Percentiles rank a stretch among this genome's conserved stretches.
Evolutionary conservation across 2,113 vertebrate genomes (phyloP).

Genomic region (Bujurquina vittata): DNA sequence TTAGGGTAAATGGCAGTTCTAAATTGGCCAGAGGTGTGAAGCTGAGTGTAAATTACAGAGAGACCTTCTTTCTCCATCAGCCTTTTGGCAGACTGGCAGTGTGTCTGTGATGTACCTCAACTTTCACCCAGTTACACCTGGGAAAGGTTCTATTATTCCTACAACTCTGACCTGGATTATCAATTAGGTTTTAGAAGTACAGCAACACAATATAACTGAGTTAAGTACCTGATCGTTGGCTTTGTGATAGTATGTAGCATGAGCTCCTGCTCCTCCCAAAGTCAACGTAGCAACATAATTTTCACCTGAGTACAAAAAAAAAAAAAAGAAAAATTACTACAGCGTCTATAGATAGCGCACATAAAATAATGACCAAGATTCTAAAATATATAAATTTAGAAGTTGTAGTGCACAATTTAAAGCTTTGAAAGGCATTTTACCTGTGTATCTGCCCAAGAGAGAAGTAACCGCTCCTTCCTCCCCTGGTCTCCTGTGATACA

Average conservation of each 20-base stretch:
- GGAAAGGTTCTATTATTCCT: no score
- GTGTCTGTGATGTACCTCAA: no score
- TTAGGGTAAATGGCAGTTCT: no score
- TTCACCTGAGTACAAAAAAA: slow-evolving; percentile 73
- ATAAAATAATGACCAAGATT: not conserved
- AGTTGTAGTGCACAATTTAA: not conserved
- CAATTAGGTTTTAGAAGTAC: not conserved
- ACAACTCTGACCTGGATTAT: no score
- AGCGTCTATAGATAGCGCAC: not conserved
- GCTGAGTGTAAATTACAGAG: no score
- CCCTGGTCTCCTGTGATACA: slow-evolving; percentile 89
- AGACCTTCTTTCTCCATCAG: no score
- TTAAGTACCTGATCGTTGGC: slow-evolving; percentile 87
- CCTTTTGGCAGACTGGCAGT: no score
- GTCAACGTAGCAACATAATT: slow-evolving; percentile 89
- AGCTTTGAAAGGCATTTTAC: slow-evolving; percentile 50
- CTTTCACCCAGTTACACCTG: no score
- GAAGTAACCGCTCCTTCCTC: slow-evolving; percentile 90
- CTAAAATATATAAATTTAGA: not conserved
- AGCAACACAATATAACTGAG: not conserved
- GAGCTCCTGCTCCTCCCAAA: slow-evolving; percentile 86
- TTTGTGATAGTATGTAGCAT: slow-evolving; percentile 93
- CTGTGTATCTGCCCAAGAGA: slow-evolving; percentile 88
- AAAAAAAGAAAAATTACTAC: not conserved
- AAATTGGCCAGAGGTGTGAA: no score